Conservation (phyloP, 2,113 vertebrate species). For the Dipodomys merriami region DNA sequence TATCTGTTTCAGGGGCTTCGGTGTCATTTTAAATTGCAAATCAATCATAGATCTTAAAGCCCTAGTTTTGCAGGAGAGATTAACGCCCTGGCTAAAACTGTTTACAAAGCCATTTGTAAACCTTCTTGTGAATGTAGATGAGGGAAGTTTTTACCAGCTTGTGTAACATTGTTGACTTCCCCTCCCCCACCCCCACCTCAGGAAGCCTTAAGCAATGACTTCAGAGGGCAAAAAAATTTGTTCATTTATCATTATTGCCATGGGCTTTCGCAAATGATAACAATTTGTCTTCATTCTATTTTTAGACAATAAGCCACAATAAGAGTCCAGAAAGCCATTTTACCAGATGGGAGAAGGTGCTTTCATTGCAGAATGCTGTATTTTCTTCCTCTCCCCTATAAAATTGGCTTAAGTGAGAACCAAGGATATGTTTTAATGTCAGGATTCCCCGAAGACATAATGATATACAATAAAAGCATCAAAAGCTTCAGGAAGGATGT, state of each 20-base stretch:
- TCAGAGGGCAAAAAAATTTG: conserved; percentile 98
- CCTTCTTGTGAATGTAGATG: conserved; percentile 92
- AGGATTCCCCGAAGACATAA: conserved; percentile 86
- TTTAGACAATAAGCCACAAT: conserved; percentile 99
- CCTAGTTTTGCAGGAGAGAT: conserved; percentile 90
- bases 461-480: conserved; percentile 84
- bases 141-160: conserved; percentile 93
- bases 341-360: conserved; percentile 97
- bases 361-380: conserved; percentile 93
- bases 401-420: conserved; percentile 92
- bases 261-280: conserved; percentile 99
- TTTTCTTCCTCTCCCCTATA: conserved; percentile 90
- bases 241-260: conserved; percentile 99
- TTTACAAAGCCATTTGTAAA: conserved; percentile 95
- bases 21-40: conserved; percentile 98
- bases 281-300: conserved; percentile 99
- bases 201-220: conserved; percentile 99
- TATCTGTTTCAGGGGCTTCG: conserved; percentile 94
- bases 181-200: conserved; percentile 77
- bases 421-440: conserved; percentile 91
- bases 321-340: conserved; percentile 95
- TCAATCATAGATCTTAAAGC: conserved; percentile 96
- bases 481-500: conserved; percentile 71
- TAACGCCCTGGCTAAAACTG: conserved; percentile 93
- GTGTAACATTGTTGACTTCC: conserved; percentile 89